phyloP scores from a whole-genome alignment of 30 jellyfish, hydroid and myxozoan species.

The Hydractinia symbiolongicarpus region DNA sequence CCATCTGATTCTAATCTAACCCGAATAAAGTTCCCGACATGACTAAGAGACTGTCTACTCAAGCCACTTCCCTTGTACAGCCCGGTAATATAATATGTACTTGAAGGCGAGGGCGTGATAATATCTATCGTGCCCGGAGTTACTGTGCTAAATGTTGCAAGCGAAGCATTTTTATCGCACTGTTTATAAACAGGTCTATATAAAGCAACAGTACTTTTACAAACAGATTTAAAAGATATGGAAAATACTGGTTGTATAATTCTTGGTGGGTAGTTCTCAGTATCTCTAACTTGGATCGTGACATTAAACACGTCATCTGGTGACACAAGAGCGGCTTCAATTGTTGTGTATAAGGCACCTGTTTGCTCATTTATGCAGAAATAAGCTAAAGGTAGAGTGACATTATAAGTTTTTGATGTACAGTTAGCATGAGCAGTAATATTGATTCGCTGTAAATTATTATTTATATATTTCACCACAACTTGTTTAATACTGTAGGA shows the following conservation, averaged over 20 bases:
- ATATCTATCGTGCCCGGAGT: neutral
- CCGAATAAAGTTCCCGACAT: neutral
- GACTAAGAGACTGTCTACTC: neutral
- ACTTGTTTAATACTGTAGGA: neutral
- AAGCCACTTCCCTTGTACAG: neutral
- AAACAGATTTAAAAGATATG: neutral
- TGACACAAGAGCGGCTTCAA: neutral
- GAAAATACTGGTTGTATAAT: neutral
- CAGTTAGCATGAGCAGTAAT: neutral
- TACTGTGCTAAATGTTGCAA: neutral
- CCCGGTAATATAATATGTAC: neutral
- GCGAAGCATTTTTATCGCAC: neutral
- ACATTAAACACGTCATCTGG: constrained; percentile 5
- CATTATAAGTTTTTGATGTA: neutral
- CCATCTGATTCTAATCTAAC: neutral
- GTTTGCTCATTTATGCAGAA: neutral
- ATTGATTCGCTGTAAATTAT: neutral
- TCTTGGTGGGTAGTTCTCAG: neutral
- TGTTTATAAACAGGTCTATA: neutral
- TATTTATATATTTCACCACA: neutral
- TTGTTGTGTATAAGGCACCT: constrained; percentile 2
- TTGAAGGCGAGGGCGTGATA: neutral
- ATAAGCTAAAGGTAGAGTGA: neutral
- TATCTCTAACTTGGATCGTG: neutral
- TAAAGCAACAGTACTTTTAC: neutral